Base-by-base conservation (phyloP, 1,140 invertebrate genomes). In the Xylocopa sonorina region DNA sequence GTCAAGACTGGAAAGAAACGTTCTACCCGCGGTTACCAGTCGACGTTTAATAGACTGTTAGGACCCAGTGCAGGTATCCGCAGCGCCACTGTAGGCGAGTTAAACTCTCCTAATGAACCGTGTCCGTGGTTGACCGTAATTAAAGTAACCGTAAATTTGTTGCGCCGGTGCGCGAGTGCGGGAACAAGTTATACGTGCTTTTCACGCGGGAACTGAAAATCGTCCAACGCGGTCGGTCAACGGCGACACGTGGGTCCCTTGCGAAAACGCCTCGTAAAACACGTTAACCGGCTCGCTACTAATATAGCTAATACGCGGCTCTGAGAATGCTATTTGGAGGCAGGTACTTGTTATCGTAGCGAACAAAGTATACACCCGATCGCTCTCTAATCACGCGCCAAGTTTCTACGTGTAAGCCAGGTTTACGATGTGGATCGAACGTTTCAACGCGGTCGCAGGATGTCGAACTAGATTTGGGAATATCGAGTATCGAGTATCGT, bases 261-360 rank as follows among this genome's bases (percentile, higher is more conserved):
- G 80, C 79, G 79, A 82, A 82, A 82, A 50, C 67, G 46, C 7
- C 18, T 53, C 77, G 68, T 50, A 71, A 53, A 64, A 46, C 60
- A 58, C 62, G 18, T 41, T n/a, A 29, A 3, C 16, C 29, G 5
- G 21, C 38, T 50, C 27, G 46, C 24, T 43, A 24, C 34, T 63
- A 63, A 63, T 81, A 75, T 83, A 63, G 66, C 50, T 67, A 50
- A 50, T 67, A 67, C 46, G 18, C 18, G 46, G 18, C 64, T 66
- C 21, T 66, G 63, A 46, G n/a, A 67, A 50, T 50, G 27, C 5
- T 16, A 50, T n/a, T n/a, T 46, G 66, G 66, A 76, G 71, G 53
- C 62, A 29, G 78, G 53, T 51, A n/a, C 12, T n/a, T 66, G 18
- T 38, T 38, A 68, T 7, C 46, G 29, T 3, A n/a, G n/a, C 41